Percentiles rank a stretch among this genome's conserved stretches.
Conservation (phyloP, 64 coral and sea anemone species). For the Porites lutea region DNA sequence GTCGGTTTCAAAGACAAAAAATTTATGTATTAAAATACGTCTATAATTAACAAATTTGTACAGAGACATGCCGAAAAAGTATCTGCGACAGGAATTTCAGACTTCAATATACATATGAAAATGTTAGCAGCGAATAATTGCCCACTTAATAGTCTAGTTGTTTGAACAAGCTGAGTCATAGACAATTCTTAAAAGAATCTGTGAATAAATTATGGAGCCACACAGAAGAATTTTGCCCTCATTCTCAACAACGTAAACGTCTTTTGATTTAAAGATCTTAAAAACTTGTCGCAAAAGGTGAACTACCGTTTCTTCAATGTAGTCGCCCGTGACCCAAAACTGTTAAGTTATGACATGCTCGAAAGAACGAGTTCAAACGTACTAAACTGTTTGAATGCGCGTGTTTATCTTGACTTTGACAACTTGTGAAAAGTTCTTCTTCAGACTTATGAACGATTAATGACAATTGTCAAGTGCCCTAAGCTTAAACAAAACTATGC, state of each 20-base stretch:
- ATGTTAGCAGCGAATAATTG: not conserved
- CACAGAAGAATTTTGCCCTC: not conserved
- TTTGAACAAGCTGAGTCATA: not conserved
- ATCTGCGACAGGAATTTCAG: not conserved
- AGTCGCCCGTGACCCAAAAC: not conserved
- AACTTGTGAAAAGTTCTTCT: conserved; percentile 6
- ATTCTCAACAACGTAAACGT: not conserved
- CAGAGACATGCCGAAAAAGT: not conserved
- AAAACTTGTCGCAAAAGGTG: too few relatives aligned
- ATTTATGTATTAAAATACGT: not conserved
- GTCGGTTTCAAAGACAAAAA: not conserved
- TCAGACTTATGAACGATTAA: not conserved
- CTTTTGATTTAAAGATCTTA: too few relatives aligned
- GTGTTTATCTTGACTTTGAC: conserved; percentile 22
- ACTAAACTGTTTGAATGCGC: not conserved
- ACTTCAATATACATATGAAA: not conserved
- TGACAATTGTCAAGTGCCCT: not conserved
- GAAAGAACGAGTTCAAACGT: not conserved
- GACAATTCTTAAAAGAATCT: not conserved
- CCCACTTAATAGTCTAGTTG: not conserved
- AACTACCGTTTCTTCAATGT: too few relatives aligned
- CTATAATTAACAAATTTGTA: not conserved
- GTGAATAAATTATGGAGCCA: not conserved
- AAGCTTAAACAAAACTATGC: not conserved
- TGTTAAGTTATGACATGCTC: not conserved